These are phyloP conservation scores for Drosophila lini DNA, from an alignment of 1,140 invertebrate species.

Conservation along the genomic window DNA sequence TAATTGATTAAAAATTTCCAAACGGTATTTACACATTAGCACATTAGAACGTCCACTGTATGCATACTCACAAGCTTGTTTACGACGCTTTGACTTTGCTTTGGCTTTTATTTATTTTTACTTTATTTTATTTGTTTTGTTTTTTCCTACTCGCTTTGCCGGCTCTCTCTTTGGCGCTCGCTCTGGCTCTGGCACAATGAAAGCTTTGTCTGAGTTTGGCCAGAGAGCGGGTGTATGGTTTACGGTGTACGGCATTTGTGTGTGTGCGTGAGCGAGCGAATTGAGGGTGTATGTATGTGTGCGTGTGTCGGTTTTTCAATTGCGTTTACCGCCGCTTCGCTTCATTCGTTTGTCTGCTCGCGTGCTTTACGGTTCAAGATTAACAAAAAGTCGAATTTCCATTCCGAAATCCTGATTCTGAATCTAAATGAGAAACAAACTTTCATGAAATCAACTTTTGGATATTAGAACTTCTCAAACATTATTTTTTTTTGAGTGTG, in stretches of 20 bases:
- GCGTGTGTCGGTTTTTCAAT: conserved; percentile 69
- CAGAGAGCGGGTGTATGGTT: conserved; percentile 5
- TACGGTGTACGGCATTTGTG: background rate
- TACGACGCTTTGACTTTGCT: conserved; percentile 59
- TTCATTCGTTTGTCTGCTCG: conserved; percentile 79
- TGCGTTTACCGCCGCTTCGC: conserved; percentile 72
- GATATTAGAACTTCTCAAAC: background rate
- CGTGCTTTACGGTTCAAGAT: conserved; percentile 75
- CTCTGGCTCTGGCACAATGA: conserved; percentile 24
- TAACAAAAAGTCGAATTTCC: conserved; percentile 35
- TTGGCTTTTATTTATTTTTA: conserved; percentile 54
- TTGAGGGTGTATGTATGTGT: conserved; percentile 27
- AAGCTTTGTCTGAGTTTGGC: conserved; percentile 39
- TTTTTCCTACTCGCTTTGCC: conserved; percentile 40
- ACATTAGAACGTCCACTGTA: conserved; percentile 9
- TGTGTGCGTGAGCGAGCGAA: conserved; percentile 5
- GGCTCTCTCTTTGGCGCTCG: conserved; percentile 44
- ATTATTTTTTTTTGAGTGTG: conserved; percentile 27
- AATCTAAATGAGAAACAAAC: background rate
- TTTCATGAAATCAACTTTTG: background rate
- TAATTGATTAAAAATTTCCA: too few relatives aligned
- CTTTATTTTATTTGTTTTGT: conserved; percentile 31
- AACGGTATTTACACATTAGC: too few relatives aligned
- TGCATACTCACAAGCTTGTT: conserved; percentile 50
- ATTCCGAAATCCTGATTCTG: conserved; percentile 4